Evolutionary conservation across 2,797 vertebrate genomes (phyloP), one percentile per base, ranked within the genome.

Genomic region (Poeciliopsis paucimaculata): DNA sequence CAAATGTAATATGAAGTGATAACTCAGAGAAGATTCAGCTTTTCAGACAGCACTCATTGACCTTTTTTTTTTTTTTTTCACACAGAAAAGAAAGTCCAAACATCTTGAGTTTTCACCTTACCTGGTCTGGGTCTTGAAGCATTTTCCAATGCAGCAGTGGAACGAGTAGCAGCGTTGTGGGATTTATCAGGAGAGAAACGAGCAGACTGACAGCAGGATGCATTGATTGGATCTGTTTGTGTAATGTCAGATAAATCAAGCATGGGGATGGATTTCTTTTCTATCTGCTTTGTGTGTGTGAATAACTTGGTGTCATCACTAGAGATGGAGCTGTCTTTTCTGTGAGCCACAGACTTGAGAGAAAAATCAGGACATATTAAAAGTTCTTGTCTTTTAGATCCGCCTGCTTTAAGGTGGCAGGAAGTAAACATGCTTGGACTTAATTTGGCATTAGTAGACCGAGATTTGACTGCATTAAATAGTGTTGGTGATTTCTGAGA

Each of bases 91-190:
- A 28, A 57, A 28, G 77, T 73, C 60, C 11, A 62, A 12, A 73
- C 39, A 53, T 66, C 57, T 11, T 68, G 12, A 45, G 51, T 23
- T 0, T 55, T 0, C 55, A 55, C 1, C 83, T 94, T 94, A 96
- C 96, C 96, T 95, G 91, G 81, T 53, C 92, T 93, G 71, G 89
- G 80, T 91, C 91, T 89, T 77, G 43, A 12, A 26, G 71, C 41
- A 75, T 80, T 84, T 66, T 83, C 77, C 16, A 11, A 72, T 6
- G 26, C 64, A 74, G 49, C 45, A 4, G 78, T 7, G 2, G 70
- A 84, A 73, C 79, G 84, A 76, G 55, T 84, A 85, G 49, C 43
- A 20, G 79, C 75, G 53, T 47, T 85, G 70, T 68, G 73, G 77
- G 84, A 88, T 76, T 53, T 89, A 85, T 85, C 90, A 78, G 91